Percentiles rank a stretch among this genome's conserved stretches.
Evolutionary conservation across 2,888 invertebrate species (phyloP).

Genomic region (Chalcosyrphus nemorum): DNA sequence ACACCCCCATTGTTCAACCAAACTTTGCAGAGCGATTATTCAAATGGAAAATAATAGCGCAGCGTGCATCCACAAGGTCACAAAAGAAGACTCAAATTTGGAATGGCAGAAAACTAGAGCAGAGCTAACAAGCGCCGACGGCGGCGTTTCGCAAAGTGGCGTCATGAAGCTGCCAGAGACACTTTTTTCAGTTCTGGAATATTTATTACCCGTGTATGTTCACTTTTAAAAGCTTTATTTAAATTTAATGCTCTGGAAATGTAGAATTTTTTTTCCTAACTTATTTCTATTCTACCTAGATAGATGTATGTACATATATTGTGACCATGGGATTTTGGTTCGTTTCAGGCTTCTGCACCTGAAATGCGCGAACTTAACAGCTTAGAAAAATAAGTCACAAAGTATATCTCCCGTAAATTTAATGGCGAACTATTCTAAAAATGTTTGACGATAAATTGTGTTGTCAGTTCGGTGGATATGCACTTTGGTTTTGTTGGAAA

Average conservation of each 20-base stretch:
- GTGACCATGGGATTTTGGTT: slow-evolving; percentile 3
- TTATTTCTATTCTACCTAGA: slow-evolving; percentile 14
- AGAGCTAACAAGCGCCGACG: neutral
- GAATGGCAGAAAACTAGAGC: neutral
- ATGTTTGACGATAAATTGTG: slow-evolving; percentile 31
- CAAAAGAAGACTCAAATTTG: neutral
- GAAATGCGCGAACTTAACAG: neutral
- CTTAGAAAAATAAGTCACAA: slow-evolving; percentile 13
- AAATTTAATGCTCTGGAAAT: slow-evolving; percentile 35
- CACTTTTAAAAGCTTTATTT: slow-evolving; percentile 34
- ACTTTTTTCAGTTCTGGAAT: slow-evolving; percentile 21
- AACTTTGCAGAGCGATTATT: neutral
- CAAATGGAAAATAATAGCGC: slow-evolving; percentile 3
- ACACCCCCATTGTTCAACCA: neutral
- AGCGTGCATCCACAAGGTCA: slow-evolving; percentile 17
- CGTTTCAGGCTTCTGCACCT: slow-evolving; percentile 11
- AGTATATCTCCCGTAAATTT: slow-evolving; percentile 9
- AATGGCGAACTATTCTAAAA: slow-evolving; percentile 9
- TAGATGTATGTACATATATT: too few species aligned
- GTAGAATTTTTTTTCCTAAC: neutral
- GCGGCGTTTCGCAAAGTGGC: neutral
- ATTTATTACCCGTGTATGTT: slow-evolving; percentile 34
- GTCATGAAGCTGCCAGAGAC: slow-evolving; percentile 11
- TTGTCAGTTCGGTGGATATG: slow-evolving; percentile 21
- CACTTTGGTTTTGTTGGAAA: slow-evolving; percentile 3